Conservation (phyloP, 2,113 vertebrate species). For the Glareola pratincola region DNA sequence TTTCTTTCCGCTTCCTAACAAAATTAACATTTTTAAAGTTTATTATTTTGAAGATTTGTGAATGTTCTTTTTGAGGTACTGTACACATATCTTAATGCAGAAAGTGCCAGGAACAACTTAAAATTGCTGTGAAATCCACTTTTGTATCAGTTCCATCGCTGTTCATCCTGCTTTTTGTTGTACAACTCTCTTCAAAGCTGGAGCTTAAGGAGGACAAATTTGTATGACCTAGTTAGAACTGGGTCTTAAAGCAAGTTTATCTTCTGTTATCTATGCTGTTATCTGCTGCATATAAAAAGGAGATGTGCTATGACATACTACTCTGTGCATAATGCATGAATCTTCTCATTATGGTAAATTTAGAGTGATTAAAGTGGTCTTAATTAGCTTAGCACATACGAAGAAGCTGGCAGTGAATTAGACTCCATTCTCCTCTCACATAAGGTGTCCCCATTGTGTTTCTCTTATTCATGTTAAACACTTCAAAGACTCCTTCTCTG, state of each 20-base stretch:
- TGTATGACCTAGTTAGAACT: not conserved
- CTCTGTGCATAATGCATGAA: not conserved
- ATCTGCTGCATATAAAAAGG: not conserved
- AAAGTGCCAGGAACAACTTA: not conserved
- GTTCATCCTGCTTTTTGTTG: not conserved
- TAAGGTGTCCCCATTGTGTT: not conserved
- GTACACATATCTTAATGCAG: not conserved
- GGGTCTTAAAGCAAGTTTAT: not conserved
- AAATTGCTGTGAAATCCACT: rapidly evolving
- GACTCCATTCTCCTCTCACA: not conserved
- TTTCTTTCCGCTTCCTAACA: not conserved
- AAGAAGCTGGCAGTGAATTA: not conserved
- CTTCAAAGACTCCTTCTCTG: not conserved
- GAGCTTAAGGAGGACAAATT: not conserved
- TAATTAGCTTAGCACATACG: not conserved
- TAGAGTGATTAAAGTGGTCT: not conserved
- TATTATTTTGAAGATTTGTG: not conserved
- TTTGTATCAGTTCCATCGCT: not conserved
- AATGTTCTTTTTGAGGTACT: rapidly evolving
- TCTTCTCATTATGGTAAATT: not conserved
- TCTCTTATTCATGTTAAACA: conserved; percentile 10
- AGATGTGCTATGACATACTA: not conserved
- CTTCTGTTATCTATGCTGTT: not conserved
- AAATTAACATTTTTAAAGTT: not conserved
- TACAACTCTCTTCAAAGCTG: not conserved